Conservation (phyloP, 2,888 invertebrate species). For the Branchinecta sandiegonensis region DNA sequence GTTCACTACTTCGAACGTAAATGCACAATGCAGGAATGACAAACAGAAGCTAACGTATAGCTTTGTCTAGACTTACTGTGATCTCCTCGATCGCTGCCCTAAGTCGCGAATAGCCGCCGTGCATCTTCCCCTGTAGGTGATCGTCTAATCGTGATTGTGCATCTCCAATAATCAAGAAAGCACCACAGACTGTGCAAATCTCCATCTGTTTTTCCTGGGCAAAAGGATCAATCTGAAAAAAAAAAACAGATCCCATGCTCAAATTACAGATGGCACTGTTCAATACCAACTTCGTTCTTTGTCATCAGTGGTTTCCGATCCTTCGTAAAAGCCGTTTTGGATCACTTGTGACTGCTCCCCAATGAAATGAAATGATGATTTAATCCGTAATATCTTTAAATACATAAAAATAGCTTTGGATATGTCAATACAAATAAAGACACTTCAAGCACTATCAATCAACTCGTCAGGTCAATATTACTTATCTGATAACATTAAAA, state of each 20-base stretch:
- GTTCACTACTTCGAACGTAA: neutral
- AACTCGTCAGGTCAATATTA: too few relatives aligned
- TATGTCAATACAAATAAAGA: too few relatives aligned
- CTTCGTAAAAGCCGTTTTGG: too few relatives aligned
- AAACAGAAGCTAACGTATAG: neutral
- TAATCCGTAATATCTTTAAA: too few relatives aligned
- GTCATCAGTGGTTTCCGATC: too few relatives aligned
- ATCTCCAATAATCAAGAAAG: conserved; percentile 96
- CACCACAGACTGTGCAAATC: conserved; percentile 95
- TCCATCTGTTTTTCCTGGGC: conserved; percentile 96
- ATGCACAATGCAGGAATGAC: neutral
- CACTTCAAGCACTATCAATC: too few relatives aligned
- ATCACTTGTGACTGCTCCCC: too few relatives aligned
- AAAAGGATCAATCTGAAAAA: conserved; percentile 16
- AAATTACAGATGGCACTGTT: too few relatives aligned
- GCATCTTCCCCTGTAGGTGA: conserved; percentile 96
- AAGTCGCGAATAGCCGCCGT: conserved; percentile 68
- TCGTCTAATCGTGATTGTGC: conserved; percentile 96
- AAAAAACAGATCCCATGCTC: neutral
- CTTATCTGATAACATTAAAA: too few relatives aligned
- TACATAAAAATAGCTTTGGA: too few relatives aligned
- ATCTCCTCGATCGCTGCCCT: conserved; percentile 44
- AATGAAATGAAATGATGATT: too few relatives aligned
- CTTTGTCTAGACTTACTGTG: conserved; percentile 33
- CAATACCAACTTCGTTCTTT: too few relatives aligned